Conservation (phyloP, 2,113 vertebrate genomes). For the Caranx ignobilis region DNA sequence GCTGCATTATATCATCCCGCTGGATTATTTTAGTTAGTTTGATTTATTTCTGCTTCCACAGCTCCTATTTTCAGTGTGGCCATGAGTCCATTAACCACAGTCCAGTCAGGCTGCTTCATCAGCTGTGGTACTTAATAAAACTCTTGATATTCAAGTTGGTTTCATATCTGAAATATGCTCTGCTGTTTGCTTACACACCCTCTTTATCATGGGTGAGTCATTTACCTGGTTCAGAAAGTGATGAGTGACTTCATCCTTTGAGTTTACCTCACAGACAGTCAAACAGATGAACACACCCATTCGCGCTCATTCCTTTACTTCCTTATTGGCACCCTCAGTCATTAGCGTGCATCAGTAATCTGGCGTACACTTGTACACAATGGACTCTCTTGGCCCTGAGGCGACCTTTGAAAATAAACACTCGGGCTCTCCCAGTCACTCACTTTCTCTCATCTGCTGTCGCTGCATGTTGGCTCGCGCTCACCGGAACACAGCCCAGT, state of each 20-base stretch:
- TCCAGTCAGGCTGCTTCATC: neutral
- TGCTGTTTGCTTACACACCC: conserved; percentile 10
- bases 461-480: neutral
- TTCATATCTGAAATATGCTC: neutral
- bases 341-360: neutral
- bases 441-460: neutral
- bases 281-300: neutral
- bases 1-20: neutral
- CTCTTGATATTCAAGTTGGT: neutral
- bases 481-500: neutral
- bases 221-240: conserved; percentile 9
- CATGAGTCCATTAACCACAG: neutral
- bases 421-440: neutral
- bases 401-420: conserved; percentile 29
- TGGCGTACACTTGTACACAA: neutral
- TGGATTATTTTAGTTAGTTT: neutral
- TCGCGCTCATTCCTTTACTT: conserved; percentile 40
- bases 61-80: neutral
- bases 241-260: conserved; percentile 29
- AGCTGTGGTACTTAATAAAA: neutral
- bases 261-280: conserved; percentile 23
- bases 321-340: neutral
- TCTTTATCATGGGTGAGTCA: neutral
- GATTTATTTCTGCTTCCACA: neutral
- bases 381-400: neutral